Evolutionary conservation across 2,113 vertebrate genomes (phyloP), one percentile per base, ranked within the genome.

Genomic region (Machaerirhynchus nigripectus): DNA sequence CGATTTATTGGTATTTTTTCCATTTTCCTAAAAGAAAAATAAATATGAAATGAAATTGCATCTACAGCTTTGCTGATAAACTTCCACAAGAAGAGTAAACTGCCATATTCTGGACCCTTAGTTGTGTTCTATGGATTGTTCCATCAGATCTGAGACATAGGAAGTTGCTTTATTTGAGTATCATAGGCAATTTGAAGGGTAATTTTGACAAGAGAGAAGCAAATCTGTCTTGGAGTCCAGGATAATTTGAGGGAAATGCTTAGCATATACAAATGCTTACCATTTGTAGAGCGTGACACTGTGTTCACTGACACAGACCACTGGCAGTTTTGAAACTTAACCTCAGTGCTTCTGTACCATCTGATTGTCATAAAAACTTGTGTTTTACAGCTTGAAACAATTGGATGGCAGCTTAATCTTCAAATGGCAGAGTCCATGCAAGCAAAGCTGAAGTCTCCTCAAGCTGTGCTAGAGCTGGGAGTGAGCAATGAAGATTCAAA

Each of bases 351-450:
- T 92, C 70, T 92, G 18, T 84, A 30, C 33, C 12, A 33, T 85
- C 82, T 97, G 81, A 97, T 80, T 95, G 46, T 92, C 74, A 18
- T 73, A 39, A 91, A 30, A 49, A 76, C 84, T 97, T 96, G 73
- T 97, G 76, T 97, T 95, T 98, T 97, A 27, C 95, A 99, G 99
- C 98, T 99, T 57, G 99, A 99, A 91, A 98, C 98, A 11, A 97
- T 99, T 28, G 98, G 98, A 89, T 99, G 99, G 99, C 99, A 99
- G 97, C 98, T 99, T 93, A 99, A 99, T 97, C 98, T 99, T 97
- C 98, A 99, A 97, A 99, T 99, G 99, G 98, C 98, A 63, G 98
- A 99, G 75, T 99, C 99, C 47, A 97, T 97, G 52, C 99, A 98
- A 95, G 98, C 98, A 15, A 99, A 98, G 89, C 97, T 99, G 68